phyloP scores from a whole-genome alignment of 2,797 vertebrate genomes.

The Clarias pachynema region DNA sequence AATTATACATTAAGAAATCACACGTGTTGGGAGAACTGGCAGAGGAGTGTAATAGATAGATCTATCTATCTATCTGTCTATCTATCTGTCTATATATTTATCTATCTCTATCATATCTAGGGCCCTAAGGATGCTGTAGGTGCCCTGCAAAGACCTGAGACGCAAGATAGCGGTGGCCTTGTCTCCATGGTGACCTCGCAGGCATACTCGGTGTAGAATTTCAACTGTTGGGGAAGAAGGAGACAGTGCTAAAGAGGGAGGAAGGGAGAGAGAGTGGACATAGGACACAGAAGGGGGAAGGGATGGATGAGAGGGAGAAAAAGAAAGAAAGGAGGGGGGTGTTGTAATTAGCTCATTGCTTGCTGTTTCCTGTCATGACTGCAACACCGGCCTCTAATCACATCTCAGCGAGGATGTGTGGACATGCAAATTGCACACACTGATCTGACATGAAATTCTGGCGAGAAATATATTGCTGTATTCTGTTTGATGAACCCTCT shows the following conservation, averaged over 20 bases:
- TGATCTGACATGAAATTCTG: not conserved
- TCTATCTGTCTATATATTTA: too few species aligned
- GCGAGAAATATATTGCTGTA: not conserved
- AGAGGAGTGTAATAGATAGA: not conserved
- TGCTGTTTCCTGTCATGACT: conserved; percentile 58
- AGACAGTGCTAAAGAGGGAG: conserved; percentile 59
- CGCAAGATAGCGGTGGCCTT: conserved; percentile 60
- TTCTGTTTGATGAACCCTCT: not conserved
- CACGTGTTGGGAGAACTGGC: not conserved
- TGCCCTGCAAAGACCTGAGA: conserved; percentile 50
- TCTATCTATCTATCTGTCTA: not conserved
- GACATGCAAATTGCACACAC: conserved; percentile 29
- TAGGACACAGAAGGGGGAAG: conserved; percentile 32
- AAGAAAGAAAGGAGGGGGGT: conserved; percentile 34
- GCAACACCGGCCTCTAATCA: conserved; percentile 44
- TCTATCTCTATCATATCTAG: not conserved
- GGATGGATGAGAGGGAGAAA: conserved; percentile 31
- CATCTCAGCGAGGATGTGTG: conserved; percentile 38
- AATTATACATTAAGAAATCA: not conserved
- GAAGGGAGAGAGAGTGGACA: conserved; percentile 33
- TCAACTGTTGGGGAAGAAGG: conserved; percentile 64
- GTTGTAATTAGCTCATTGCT: conserved; percentile 60
- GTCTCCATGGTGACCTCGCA: conserved; percentile 66
- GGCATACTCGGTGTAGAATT: conserved; percentile 66
- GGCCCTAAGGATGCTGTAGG: conserved; percentile 41